Base-by-base conservation (phyloP, 2,797 vertebrate species). In the Microctenopoma stevenorrisi region DNA sequence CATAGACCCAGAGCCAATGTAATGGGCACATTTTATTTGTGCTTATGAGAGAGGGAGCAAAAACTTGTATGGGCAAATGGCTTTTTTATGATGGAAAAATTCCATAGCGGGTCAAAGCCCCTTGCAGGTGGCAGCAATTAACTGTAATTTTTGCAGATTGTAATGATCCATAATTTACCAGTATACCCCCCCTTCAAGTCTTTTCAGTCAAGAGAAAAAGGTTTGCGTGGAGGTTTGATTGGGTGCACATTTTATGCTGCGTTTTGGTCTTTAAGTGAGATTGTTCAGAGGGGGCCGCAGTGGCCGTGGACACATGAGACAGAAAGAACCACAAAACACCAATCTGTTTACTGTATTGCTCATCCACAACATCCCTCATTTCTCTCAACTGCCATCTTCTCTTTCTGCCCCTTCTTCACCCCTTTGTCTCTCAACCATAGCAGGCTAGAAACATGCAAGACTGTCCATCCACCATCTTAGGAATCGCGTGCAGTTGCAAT, bases 81-180 rank as follows among this genome's bases (percentile, higher is more conserved):
- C 80, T 91, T 93, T 93, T 93, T 93, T 93, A 94, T 93, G 92
- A 93, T 86, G 90, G 91, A 93, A 94, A 94, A 94, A 93, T 93
- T 92, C 91, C 91, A 81, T 90, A 83, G 89, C 84, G 93, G 93
- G 94, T 94, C 92, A 94, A 92, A 95, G 89, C 93, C 92, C 90
- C 92, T 92, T 84, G 94, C 94, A 96, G 95, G 91, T 95, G 94
- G 94, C 94, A 94, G 94, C 95, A 96, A 95, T 96, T 96, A 96
- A 94, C 93, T 95, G 93, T 94, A 94, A 93, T 94, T 94, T 92
- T 92, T 94, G 92, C 91, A 94, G 92, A 95, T 88, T 92, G 95
- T 95, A 95, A 96, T 96, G 95, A 95, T 94, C 94, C 93, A 94
- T 94, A 94, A 94, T 94, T 94, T 94, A 93, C 91, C 92, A 93